These are phyloP conservation scores for Nothobranchius furzeri DNA, from an alignment of 2,113 vertebrate species.

Conservation along the genomic window DNA sequence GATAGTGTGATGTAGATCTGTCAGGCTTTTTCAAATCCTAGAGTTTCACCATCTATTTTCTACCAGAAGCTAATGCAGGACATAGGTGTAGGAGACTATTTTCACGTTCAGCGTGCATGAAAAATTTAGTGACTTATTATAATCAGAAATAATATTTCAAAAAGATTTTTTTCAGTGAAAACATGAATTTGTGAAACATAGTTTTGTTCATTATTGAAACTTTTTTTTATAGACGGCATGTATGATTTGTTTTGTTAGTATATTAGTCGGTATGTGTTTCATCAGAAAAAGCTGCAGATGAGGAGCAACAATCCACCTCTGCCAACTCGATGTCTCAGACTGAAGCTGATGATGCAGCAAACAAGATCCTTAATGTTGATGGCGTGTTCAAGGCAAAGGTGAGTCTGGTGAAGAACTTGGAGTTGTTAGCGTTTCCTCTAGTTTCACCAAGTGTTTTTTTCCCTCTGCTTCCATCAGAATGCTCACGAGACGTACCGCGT, in stretches of 20 bases:
- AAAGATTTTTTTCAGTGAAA: too few relatives aligned
- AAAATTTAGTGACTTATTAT: too few relatives aligned
- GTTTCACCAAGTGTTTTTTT: neutral
- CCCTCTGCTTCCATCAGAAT: slow-evolving; percentile 1
- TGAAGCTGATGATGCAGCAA: slow-evolving; percentile 5
- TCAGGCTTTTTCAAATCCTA: too few relatives aligned
- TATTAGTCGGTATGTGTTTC: neutral
- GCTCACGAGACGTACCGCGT: slow-evolving; percentile 86
- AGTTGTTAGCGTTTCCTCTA: neutral
- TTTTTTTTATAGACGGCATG: neutral
- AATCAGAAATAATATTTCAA: too few relatives aligned
- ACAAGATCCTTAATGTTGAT: slow-evolving; percentile 78
- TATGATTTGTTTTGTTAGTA: neutral
- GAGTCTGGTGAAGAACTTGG: neutral
- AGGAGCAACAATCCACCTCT: slow-evolving; percentile 17
- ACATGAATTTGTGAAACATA: too few relatives aligned
- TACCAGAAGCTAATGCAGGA: too few relatives aligned
- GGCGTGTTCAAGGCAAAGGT: slow-evolving; percentile 79
- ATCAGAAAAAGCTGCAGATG: slow-evolving; percentile 1
- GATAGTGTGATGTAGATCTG: too few relatives aligned
- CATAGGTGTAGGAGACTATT: too few relatives aligned
- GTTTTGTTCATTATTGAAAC: too few relatives aligned
- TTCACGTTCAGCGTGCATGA: too few relatives aligned
- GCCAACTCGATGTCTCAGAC: slow-evolving; percentile 46
- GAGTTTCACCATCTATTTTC: too few relatives aligned